Percentiles rank a stretch among this genome's conserved stretches.
Evolutionary conservation across 2,797 vertebrate species (phyloP).

Genomic region (Ctenopoma multispine): DNA sequence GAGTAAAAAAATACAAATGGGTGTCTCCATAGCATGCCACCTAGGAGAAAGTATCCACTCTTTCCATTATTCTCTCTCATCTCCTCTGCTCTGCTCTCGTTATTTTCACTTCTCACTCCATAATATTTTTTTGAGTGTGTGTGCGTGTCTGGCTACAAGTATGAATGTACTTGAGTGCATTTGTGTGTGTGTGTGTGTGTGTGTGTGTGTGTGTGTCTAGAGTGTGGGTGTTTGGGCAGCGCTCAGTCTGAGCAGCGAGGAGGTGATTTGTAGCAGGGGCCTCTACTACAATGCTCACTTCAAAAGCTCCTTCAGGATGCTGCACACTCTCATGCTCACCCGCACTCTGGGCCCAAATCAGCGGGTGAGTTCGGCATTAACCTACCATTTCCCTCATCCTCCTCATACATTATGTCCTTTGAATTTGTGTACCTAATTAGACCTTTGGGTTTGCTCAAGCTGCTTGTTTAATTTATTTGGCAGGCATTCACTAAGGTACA

Average conservation of each 20-base stretch:
- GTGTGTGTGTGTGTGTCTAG: constrained; percentile 21
- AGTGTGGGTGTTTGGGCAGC: constrained; percentile 47
- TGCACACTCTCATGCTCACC: constrained; percentile 39
- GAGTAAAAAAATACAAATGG: constrained; percentile 41
- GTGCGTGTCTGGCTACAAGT: constrained; percentile 19
- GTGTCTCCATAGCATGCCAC: constrained; percentile 61
- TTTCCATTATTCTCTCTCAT: constrained; percentile 79
- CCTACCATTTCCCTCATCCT: constrained; percentile 62
- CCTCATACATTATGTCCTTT: constrained; percentile 82
- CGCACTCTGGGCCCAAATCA: constrained; percentile 64
- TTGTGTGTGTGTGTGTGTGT: constrained; percentile 28
- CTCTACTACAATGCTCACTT: constrained; percentile 75
- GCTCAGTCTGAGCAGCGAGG: constrained; percentile 59
- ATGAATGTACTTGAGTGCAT: constrained; percentile 21
- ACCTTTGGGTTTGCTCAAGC: constrained; percentile 70
- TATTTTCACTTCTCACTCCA: constrained; percentile 66
- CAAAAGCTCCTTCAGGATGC: constrained; percentile 76
- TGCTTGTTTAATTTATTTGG: constrained; percentile 72
- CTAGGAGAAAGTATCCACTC: constrained; percentile 58
- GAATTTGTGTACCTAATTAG: constrained; percentile 78
- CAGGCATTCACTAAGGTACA: constrained; percentile 46
- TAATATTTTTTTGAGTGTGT: constrained; percentile 38
- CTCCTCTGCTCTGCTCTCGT: constrained; percentile 59
- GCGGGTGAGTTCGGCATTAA: constrained; percentile 71
- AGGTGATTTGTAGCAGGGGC: constrained; percentile 72